Evolutionary conservation across 2,113 vertebrate species (phyloP).

Genomic region (Aleadryas rufinucha): DNA sequence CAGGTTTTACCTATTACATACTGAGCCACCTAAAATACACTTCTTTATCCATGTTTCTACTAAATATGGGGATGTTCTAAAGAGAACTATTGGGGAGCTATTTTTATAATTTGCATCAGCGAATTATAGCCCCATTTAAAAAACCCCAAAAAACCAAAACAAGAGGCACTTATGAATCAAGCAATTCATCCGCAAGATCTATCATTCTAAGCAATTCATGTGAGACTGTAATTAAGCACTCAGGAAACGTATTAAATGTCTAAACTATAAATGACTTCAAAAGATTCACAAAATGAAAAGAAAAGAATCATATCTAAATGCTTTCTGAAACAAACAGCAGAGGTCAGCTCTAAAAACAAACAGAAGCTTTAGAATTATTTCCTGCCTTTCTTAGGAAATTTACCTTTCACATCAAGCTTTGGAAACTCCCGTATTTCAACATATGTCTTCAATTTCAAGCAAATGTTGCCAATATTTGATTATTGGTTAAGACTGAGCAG

Average conservation of each 20-base stretch:
- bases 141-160: accelerated
- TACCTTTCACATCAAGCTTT: not conserved
- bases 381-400: not conserved
- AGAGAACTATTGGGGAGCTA: not conserved
- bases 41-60: not conserved
- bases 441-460: not conserved
- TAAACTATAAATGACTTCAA: not conserved
- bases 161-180: not conserved
- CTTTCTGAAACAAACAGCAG: not conserved
- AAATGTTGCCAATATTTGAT: not conserved
- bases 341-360: not conserved
- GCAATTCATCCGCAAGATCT: not conserved
- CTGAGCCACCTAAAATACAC: not conserved
- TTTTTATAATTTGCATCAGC: not conserved
- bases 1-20: not conserved
- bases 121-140: not conserved
- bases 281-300: not conserved
- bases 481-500: not conserved
- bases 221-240: not conserved
- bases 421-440: not conserved
- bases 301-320: not conserved
- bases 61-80: not conserved
- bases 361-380: not conserved
- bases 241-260: not conserved
- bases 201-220: not conserved